Evolutionary conservation across 2,888 invertebrate species (phyloP), one percentile per base, ranked within the genome.

Genomic region (Lochmaea crataegi): DNA sequence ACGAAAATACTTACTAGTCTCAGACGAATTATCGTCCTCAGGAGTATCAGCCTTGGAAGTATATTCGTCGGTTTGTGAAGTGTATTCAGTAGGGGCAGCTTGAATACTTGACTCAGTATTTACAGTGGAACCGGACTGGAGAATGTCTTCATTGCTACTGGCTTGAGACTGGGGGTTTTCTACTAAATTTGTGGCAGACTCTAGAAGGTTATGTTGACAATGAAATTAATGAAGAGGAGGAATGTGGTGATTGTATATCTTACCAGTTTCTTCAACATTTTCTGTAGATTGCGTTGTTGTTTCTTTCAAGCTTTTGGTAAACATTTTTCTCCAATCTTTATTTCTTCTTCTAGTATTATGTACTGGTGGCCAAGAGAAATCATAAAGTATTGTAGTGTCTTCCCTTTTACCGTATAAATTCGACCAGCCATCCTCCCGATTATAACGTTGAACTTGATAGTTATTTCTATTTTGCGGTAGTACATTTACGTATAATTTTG

Each of bases 401-500:
- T 32, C 32, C 32, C 32, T 32, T 32, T 32, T n/a, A n/a, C n/a
- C n/a, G n/a, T n/a, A n/a, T n/a, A n/a, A n/a, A n/a, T n/a, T 32
- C 14, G 14, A 14, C 12, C 6, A 48, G n/a, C n/a, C 4, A 1
- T 48, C 48, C 48, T 3, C 14, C n/a, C 6, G n/a, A n/a, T 48
- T n/a, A n/a, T 48, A 48, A 48, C n/a, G n/a, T 48, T 32, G 32
- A 32, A 57, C 18, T 10, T 14, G 12, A 11, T 56, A 5, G 4
- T 56, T 10, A 18, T 22, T 10, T 10, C 22, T 56, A 2, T 26
- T 57, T 14, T 57, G 9, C 5, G 68, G 71, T 41, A 63, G 18
- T 12, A 53, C 10, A n/a, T 73, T 66, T 68, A 78, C 78, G 26
- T 60, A 71, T 63, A 78, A 78, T 78, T 78, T 78, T 77, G 75